Base-by-base conservation (phyloP, 2,113 vertebrate genomes). In the Hipposideros armiger region DNA sequence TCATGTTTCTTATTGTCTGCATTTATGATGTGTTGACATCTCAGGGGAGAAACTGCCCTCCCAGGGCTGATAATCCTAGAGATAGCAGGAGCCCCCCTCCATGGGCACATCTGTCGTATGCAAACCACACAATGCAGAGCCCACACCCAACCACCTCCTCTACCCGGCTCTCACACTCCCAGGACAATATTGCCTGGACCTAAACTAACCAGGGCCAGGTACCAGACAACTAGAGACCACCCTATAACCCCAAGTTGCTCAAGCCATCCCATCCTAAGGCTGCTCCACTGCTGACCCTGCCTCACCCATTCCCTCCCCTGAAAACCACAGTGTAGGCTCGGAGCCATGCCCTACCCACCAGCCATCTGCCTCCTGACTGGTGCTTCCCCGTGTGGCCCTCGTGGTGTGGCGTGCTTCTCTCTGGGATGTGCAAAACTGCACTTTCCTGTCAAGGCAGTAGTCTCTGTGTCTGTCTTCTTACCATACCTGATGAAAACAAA, bases 331-430 rank as follows among this genome's bases (percentile, higher is more conserved):
- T 3, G 16, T 11, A 36, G 70, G 15, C 50, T 10, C 62, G 0
- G 20, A 40, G 32, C 58, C 7, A 0, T 0, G 1, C 22, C 8
- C 10, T 24, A 3, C 32, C 54, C 19, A 0, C 4, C 0, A 0
- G 2, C 5, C n/a, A 67, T 36, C 5, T 17, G 17, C 58, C 76
- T 45, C 50, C 50, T 64, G 67, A 11, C 76, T 1, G 0, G 50
- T 7, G 2, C 0, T 9, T 9, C 45, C 20, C 28, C 11, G 4
- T 5, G 30, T 16, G 52, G 36, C 26, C 85, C 30, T 16, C 0
- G 0, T 17, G 58, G 77, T 0, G 0, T 0, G 45, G 60, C 0
- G 0, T 0, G 28, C 7, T 30, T 10, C 36, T 32, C 36, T 32
- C 67, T 56, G 32, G 52, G 32, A 83, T 20, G 20, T 15, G 7